Percentiles rank a stretch among this genome's conserved stretches.
These are phyloP conservation scores for Allolobophora icterica DNA, from an alignment of 2,888 invertebrate species.

Conservation along the genomic window DNA sequence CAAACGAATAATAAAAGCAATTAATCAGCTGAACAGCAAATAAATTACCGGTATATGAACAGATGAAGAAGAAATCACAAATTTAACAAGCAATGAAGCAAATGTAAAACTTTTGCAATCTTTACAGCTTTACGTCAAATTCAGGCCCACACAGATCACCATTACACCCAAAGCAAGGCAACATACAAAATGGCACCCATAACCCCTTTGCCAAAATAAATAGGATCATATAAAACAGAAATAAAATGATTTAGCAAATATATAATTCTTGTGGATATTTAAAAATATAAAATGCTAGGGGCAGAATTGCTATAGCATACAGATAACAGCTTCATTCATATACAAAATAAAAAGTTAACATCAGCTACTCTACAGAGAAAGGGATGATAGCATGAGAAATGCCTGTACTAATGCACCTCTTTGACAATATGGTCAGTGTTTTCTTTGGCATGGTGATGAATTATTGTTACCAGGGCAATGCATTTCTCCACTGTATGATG, in stretches of 20 bases:
- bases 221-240: no score
- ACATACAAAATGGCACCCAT: neutral
- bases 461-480: no score
- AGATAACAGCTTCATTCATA: neutral
- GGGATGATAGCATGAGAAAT: no score
- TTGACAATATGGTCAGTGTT: no score
- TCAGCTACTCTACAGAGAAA: no score
- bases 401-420: no score
- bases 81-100: neutral
- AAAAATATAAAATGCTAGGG: no score
- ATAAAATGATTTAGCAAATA: neutral
- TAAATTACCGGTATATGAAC: neutral
- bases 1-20: neutral
- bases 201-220: neutral
- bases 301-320: neutral
- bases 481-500: no score
- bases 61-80: neutral
- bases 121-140: neutral
- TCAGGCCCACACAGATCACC: neutral
- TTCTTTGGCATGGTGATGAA: no score
- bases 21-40: neutral
- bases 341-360: no score
- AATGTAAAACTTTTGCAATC: neutral
- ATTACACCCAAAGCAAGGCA: neutral
- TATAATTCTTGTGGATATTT: neutral